Evolutionary conservation across 2,113 vertebrate species (phyloP).

Genomic region (Leucoraja erinaceus): DNA sequence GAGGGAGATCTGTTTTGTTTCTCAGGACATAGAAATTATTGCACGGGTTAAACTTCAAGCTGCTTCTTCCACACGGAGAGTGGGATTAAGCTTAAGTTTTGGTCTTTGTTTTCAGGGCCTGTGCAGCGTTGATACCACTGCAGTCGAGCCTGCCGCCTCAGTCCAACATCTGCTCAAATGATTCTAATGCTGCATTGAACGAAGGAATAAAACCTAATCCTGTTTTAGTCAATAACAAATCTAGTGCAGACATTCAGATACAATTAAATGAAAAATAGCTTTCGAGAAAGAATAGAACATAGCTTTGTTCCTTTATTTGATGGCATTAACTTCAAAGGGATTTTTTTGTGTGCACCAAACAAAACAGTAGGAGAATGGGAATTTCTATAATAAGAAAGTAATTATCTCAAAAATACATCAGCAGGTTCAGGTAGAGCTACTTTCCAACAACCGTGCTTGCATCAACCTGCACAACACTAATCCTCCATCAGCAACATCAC

Average conservation of each 20-base stretch:
- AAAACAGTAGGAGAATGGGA: neutral
- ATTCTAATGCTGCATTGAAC: constrained; percentile 22
- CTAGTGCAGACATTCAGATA: neutral
- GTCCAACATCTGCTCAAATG: constrained; percentile 30
- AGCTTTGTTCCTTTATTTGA: neutral
- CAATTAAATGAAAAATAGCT: constrained; percentile 31
- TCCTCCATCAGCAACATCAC: too few species aligned
- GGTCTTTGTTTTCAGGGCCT: neutral
- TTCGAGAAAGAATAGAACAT: neutral
- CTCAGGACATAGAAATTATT: neutral
- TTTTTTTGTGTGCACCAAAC: neutral
- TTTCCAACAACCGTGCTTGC: too few species aligned
- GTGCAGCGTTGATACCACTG: constrained; percentile 11
- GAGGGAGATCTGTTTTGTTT: neutral
- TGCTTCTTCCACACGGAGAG: neutral
- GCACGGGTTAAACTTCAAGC: neutral
- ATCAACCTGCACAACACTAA: too few species aligned
- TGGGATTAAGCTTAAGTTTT: neutral
- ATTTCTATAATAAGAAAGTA: neutral
- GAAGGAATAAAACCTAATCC: constrained; percentile 23
- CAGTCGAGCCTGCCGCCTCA: neutral
- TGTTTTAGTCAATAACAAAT: constrained; percentile 36
- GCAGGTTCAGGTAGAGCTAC: too few species aligned
- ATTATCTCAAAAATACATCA: too few species aligned
- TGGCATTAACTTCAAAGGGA: neutral